These are phyloP conservation scores for Coelogynopora nodosa DNA, from an alignment of 2,888 invertebrate species.

Conservation along the genomic window DNA sequence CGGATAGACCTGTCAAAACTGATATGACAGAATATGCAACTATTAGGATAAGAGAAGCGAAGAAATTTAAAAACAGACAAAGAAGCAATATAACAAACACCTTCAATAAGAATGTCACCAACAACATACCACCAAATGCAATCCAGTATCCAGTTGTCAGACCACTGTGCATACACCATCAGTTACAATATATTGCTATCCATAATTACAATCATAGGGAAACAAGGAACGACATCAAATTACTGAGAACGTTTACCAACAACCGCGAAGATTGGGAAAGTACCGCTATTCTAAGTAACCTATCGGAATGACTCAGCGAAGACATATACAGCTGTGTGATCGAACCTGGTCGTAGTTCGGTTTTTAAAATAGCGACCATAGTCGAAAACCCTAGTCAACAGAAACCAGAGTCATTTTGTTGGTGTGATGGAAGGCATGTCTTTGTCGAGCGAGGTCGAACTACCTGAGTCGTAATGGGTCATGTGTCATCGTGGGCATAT, in stretches of 20 bases:
- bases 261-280: neutral
- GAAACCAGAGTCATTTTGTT: no score
- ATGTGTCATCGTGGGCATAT: no score
- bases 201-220: neutral
- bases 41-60: neutral
- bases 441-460: no score
- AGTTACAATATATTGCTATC: no score
- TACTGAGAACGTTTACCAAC: neutral
- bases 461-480: no score
- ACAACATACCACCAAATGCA: neutral
- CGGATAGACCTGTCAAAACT: neutral
- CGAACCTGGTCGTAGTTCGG: no score
- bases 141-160: no score
- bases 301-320: neutral
- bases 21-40: neutral
- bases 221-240: neutral
- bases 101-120: neutral
- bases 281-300: neutral
- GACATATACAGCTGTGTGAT: no score
- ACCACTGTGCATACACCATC: no score
- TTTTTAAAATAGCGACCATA: no score
- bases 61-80: neutral
- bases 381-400: no score
- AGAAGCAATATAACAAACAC: neutral
- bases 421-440: no score